Base-by-base conservation (phyloP, 2,888 invertebrate species). In the Exocentrus adspersus region DNA sequence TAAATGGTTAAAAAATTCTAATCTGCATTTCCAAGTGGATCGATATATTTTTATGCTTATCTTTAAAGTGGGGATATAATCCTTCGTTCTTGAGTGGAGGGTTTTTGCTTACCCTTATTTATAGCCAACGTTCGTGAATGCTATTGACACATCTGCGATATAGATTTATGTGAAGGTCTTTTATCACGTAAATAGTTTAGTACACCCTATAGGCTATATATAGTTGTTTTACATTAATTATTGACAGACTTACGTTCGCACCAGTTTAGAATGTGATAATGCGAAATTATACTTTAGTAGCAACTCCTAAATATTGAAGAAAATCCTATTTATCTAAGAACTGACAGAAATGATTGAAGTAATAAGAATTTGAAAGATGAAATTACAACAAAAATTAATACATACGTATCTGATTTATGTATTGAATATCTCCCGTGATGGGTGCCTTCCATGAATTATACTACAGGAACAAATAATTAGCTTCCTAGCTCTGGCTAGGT, bases 111-210 rank as follows among this genome's bases (percentile, higher is more conserved):
- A 60, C 78, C 76, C 77, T 78, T 78, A 80, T 81, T 81, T 81
- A 81, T 79, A 68, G 77, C 75, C 65, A 75, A 70, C 72, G 70
- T 71, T 74, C 75, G 71, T 72, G 76, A 77, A 77, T 81, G 81
- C 76, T 79, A 80, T 80, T 80, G 81, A 80, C 81, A 79, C 77
- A 73, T 76, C 72, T 71, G 70, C 74, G 72, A 71, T 72, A 70
- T 65, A 67, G 74, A 77, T 77, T 76, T 77, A 77, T 76, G 69
- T 60, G 51, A 60, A 60, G 65, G 67, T 69, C 71, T 68, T 71
- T 73, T 75, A 75, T 70, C 72, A 69, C 71, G 69, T 66, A 70
- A 67, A 62, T 60, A 58, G 63, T 70, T 64, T 64, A 7, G 37
- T n/a, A 12, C 14, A 14, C 10, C 12, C 37, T 37, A 12, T 5